A percentile compares a stretch with the other conserved stretches of the same genome.
phyloP scores from a whole-genome alignment of 2,888 invertebrate genomes.

The Nudaria mundana region DNA sequence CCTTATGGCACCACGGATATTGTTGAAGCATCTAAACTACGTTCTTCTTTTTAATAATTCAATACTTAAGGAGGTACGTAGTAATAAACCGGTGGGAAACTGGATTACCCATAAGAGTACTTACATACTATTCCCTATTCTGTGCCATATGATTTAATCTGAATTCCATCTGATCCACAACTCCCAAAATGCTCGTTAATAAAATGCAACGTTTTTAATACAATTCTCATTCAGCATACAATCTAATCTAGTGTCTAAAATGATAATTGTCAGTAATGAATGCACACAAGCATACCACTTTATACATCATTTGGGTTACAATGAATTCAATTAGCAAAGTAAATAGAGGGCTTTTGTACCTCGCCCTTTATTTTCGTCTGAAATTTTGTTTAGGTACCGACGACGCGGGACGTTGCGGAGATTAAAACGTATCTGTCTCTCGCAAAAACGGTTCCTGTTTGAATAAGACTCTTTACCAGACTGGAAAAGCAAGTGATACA shows the following conservation, averaged over 20 bases:
- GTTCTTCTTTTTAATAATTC: too few relatives aligned
- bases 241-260: conserved; percentile 34
- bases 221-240: conserved; percentile 13
- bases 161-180: too few relatives aligned
- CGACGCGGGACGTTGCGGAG: conserved; percentile 26
- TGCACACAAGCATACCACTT: conserved; percentile 48
- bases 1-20: too few relatives aligned
- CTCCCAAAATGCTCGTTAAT: too few relatives aligned
- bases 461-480: too few relatives aligned
- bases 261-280: conserved; percentile 45
- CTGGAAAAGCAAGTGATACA: too few relatives aligned
- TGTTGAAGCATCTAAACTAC: too few relatives aligned
- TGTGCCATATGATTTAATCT: too few relatives aligned
- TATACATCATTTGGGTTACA: conserved; percentile 70
- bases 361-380: conserved; percentile 40
- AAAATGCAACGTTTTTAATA: conserved; percentile 14
- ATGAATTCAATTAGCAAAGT: conserved; percentile 74
- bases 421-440: conserved; percentile 35
- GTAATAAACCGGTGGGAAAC: too few relatives aligned
- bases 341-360: conserved; percentile 63
- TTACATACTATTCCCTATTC: too few relatives aligned
- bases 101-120: too few relatives aligned
- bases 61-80: too few relatives aligned
- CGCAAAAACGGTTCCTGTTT: conserved; percentile 7
- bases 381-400: conserved; percentile 61